Evolutionary conservation across 2,888 invertebrate genomes (phyloP).

Genomic region (Capitulum mitella): DNA sequence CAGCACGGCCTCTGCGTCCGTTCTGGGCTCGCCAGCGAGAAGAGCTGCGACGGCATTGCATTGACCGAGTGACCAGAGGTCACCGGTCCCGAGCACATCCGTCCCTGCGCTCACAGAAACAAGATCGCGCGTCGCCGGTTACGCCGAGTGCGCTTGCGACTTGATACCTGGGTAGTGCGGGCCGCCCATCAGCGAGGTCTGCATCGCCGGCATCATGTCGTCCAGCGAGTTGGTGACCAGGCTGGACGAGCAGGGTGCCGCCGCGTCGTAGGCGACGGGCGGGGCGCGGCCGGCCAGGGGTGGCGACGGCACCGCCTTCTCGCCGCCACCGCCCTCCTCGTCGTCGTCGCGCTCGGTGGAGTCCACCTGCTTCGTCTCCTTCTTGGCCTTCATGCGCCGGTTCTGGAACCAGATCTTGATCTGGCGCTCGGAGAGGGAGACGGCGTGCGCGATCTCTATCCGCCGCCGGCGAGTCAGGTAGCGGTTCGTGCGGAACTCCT

Average conservation of each 20-base stretch:
- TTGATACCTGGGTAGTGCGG: background rate
- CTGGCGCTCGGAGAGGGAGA: slow-evolving; percentile 85
- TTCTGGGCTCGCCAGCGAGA: too few relatives aligned
- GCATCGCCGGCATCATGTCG: slow-evolving; percentile 3
- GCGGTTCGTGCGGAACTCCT: slow-evolving; percentile 83
- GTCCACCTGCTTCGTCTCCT: slow-evolving; percentile 30
- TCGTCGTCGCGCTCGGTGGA: background rate
- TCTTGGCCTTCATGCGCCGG: slow-evolving; percentile 36
- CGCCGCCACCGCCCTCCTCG: background rate
- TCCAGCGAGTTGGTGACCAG: background rate
- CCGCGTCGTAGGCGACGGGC: background rate
- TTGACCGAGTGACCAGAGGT: too few relatives aligned
- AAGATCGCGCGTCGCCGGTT: too few relatives aligned
- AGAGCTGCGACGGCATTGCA: too few relatives aligned
- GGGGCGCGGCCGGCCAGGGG: background rate
- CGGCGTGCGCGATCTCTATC: slow-evolving; percentile 84
- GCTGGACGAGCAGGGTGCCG: background rate
- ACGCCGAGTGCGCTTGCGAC: background rate
- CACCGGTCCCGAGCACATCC: too few relatives aligned
- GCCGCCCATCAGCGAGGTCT: background rate
- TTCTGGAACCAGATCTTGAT: slow-evolving; percentile 37
- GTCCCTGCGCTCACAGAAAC: too few relatives aligned
- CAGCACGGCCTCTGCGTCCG: too few relatives aligned
- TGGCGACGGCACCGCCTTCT: background rate
- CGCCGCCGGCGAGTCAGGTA: slow-evolving; percentile 79